Evolutionary conservation across 2,113 vertebrate genomes (phyloP).

Genomic region (Rhodinocichla rosea): DNA sequence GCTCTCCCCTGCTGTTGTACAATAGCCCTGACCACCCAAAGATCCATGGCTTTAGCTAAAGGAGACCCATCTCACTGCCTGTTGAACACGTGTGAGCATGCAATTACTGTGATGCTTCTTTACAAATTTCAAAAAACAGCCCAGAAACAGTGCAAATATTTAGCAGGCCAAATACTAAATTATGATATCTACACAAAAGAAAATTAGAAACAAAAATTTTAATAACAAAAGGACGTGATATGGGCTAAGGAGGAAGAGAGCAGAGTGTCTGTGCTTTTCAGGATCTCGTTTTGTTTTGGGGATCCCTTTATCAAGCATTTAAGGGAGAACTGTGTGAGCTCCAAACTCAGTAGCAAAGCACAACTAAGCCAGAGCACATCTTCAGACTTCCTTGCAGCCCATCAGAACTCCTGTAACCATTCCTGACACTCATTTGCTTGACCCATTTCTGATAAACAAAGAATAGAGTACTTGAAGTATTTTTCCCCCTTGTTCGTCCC

Average conservation of each 20-base stretch:
- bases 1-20: slow-evolving; percentile 52
- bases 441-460: slow-evolving; percentile 70
- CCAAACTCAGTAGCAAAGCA: not conserved
- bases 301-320: not conserved
- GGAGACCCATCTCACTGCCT: not conserved
- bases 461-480: slow-evolving; percentile 64
- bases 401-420: slow-evolving; percentile 43
- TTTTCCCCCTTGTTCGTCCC: slow-evolving; percentile 61
- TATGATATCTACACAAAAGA: not conserved
- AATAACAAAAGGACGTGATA: not conserved
- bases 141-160: not conserved
- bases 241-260: not conserved
- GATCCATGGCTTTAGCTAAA: not conserved
- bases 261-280: not conserved
- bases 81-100: not conserved
- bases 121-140: not conserved
- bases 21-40: slow-evolving; percentile 54
- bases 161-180: not conserved
- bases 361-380: not conserved
- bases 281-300: not conserved
- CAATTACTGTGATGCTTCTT: not conserved
- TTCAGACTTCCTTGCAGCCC: not conserved
- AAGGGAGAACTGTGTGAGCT: not conserved
- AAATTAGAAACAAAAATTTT: not conserved
- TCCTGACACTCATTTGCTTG: slow-evolving; percentile 69